Conservation (phyloP, 2,113 vertebrate species). For the Oncorhynchus nerka region DNA sequence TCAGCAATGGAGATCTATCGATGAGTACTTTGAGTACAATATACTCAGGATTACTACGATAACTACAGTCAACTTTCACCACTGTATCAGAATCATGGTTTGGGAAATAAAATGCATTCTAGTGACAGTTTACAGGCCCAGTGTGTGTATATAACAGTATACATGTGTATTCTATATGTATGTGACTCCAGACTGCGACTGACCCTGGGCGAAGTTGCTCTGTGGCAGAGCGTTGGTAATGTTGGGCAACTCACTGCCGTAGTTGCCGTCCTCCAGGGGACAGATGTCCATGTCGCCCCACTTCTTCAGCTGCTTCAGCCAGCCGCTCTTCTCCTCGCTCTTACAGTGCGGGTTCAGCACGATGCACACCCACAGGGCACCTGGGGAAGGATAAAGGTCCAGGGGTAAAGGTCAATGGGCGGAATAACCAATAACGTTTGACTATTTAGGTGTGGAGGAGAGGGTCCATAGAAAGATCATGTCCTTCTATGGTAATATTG, state of each 20-base stretch:
- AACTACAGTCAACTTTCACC: neutral
- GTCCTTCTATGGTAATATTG: no score
- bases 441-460: no score
- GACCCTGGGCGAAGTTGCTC: conserved; percentile 88
- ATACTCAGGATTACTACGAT: no score
- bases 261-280: conserved; percentile 96
- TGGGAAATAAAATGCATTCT: no score
- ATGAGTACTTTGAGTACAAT: no score
- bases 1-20: neutral
- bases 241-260: conserved; percentile 93
- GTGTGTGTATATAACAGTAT: neutral
- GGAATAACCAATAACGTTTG: neutral
- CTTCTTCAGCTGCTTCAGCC: conserved; percentile 93
- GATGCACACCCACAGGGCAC: conserved; percentile 97
- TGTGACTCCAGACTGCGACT: conserved; percentile 41
- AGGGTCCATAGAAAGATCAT: no score
- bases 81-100: neutral
- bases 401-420: neutral
- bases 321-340: conserved; percentile 91
- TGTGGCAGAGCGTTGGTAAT: conserved; percentile 95
- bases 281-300: conserved; percentile 97
- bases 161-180: neutral
- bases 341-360: conserved; percentile 98
- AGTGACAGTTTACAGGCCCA: neutral
- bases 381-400: conserved; percentile 59